Conservation (phyloP, 2,888 invertebrate genomes). For the Oligia fasciuncula region DNA sequence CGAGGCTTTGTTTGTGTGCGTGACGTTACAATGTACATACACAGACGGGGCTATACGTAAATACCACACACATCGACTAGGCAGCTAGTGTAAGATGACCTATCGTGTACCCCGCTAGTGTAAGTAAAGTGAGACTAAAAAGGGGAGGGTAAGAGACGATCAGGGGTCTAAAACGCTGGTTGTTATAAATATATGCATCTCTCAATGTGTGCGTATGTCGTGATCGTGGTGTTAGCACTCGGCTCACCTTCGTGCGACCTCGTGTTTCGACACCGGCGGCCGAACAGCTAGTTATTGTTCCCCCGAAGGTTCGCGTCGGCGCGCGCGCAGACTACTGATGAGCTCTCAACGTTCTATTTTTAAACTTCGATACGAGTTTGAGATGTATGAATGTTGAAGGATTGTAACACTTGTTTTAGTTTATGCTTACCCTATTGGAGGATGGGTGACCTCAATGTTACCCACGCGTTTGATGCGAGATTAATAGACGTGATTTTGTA, state of each 20-base stretch:
- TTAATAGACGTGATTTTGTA: slow-evolving; percentile 25
- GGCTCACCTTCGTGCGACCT: slow-evolving; percentile 89
- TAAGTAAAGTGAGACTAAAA: not conserved
- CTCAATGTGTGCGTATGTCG: slow-evolving; percentile 74
- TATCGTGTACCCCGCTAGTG: slow-evolving; percentile 41
- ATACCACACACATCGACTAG: slow-evolving; percentile 71
- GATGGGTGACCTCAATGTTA: slow-evolving; percentile 38
- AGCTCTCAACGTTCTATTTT: slow-evolving; percentile 82
- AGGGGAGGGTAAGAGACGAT: not conserved
- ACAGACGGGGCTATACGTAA: slow-evolving; percentile 72
- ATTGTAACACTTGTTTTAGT: slow-evolving; percentile 51
- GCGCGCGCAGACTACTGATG: slow-evolving; percentile 88
- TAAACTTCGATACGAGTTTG: slow-evolving; percentile 73
- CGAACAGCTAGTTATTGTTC: slow-evolving; percentile 86
- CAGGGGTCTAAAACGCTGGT: slow-evolving; percentile 53
- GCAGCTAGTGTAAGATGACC: slow-evolving; percentile 67
- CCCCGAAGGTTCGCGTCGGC: slow-evolving; percentile 84
- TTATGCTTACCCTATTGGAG: slow-evolving; percentile 54
- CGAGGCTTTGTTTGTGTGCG: slow-evolving; percentile 73
- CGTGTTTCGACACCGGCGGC: slow-evolving; percentile 86
- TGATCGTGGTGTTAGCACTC: slow-evolving; percentile 85
- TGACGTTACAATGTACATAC: slow-evolving; percentile 74
- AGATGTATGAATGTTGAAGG: slow-evolving; percentile 61
- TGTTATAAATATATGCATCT: slow-evolving; percentile 71
- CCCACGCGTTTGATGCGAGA: slow-evolving; percentile 32